Evolutionary conservation across 2,888 invertebrate species (phyloP), one percentile per base, ranked within the genome.

Genomic region (Oscheius sp.): DNA sequence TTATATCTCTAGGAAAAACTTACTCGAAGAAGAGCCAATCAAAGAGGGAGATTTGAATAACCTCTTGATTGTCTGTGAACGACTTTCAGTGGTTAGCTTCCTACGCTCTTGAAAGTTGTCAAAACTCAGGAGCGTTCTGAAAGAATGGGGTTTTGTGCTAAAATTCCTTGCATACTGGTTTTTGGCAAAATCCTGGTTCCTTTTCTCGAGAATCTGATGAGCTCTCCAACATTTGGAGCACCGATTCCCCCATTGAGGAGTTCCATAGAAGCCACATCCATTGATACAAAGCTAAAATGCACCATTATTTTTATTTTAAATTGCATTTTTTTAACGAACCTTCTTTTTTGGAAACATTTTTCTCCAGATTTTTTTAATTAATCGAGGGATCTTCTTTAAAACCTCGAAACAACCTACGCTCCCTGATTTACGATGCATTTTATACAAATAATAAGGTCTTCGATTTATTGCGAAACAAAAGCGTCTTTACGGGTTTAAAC

Each of bases 221-320:
- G 94, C 93, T 63, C 94, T 91, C 88, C 94, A 94, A 88, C 98
- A 98, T 89, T 94, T 93, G 52, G 97, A 97, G 88, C 98, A 98
- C 87, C 94, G 95, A 2, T 96, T 96, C 87, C 94, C 93, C 93
- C 96, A 98, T 86, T 95, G 93, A 8, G 94, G 93, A 88, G 96
- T 97, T 27, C 98, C 98, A 87, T 92, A 99, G 89, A 91, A 98
- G 70, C 95, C 96, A 89, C 97, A 98, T 39, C 95, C 94, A 89
- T 85, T 85, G n/a, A 82, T 78, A 64, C 85, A 86, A 29, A 84
- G 70, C 84, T 84, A 65, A 65, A 82, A 69, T 17, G n/a, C n/a
- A n/a, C n/a, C n/a, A n/a, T n/a, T n/a, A n/a, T n/a, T n/a, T n/a
- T n/a, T n/a, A n/a, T 50, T 4, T 10, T 3, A 29, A 29, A 27